These are phyloP conservation scores for Limnephilus marmoratus DNA, from an alignment of 2,888 invertebrate genomes.

Conservation along the genomic window DNA sequence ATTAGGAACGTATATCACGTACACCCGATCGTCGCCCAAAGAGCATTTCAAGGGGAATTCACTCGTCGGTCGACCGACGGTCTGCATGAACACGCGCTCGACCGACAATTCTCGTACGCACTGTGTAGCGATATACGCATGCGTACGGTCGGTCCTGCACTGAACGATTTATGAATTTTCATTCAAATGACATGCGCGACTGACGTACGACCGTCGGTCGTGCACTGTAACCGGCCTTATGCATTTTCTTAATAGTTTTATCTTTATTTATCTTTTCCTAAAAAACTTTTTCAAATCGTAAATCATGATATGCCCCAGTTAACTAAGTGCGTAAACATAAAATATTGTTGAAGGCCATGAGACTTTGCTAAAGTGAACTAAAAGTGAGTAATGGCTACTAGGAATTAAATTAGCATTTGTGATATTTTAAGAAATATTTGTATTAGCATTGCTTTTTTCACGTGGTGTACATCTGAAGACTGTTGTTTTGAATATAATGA, in stretches of 20 bases:
- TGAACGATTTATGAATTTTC: too few relatives aligned
- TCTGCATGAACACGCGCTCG: too few relatives aligned
- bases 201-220: too few relatives aligned
- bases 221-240: too few relatives aligned
- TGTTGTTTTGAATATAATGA: conserved; percentile 38
- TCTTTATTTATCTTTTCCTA: not conserved
- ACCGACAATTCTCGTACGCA: too few relatives aligned
- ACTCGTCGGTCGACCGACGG: too few relatives aligned
- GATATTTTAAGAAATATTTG: conserved; percentile 52
- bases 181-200: too few relatives aligned
- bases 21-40: too few relatives aligned
- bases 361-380: conserved; percentile 23
- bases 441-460: conserved; percentile 50
- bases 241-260: not conserved
- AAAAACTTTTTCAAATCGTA: not conserved
- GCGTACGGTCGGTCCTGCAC: too few relatives aligned
- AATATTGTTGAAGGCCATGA: not conserved
- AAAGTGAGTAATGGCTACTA: conserved; percentile 29
- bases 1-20: too few relatives aligned
- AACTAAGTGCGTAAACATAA: not conserved
- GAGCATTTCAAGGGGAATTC: too few relatives aligned
- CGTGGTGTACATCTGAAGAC: conserved; percentile 11
- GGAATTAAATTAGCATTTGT: conserved; percentile 51
- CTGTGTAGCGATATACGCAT: too few relatives aligned
- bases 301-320: not conserved